These are phyloP conservation scores for Leptura quadrifasciata DNA, from an alignment of 2,888 invertebrate species.

Conservation along the genomic window DNA sequence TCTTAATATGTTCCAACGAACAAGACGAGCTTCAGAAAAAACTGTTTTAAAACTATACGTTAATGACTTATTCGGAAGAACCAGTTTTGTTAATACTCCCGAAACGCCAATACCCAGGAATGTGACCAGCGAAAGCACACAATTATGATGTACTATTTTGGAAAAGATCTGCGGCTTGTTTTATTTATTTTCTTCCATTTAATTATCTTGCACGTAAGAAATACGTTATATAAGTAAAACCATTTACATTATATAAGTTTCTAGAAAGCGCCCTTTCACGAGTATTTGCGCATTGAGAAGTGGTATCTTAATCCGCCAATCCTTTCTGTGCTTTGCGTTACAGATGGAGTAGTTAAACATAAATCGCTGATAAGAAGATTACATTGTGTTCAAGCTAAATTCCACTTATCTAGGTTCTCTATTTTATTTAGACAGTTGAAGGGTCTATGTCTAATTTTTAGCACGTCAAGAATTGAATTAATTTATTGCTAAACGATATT, in stretches of 20 bases:
- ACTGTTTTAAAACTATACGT: too few relatives aligned
- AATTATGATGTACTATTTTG: too few relatives aligned
- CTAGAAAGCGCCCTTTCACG: neutral
- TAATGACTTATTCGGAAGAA: too few relatives aligned
- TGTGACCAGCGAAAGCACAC: too few relatives aligned
- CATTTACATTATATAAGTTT: neutral
- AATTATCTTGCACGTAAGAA: too few relatives aligned
- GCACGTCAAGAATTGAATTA: neutral
- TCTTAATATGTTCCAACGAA: too few relatives aligned
- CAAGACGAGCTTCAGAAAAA: too few relatives aligned
- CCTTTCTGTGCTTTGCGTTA: neutral
- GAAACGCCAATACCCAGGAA: too few relatives aligned
- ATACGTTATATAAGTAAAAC: too few relatives aligned
- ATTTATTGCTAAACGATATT: neutral
- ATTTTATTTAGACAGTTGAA: neutral
- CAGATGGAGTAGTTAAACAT: constrained; percentile 3
- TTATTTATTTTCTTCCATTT: too few relatives aligned
- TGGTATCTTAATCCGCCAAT: neutral
- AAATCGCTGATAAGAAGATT: constrained; percentile 6
- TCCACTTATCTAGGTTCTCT: neutral
- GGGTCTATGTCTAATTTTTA: neutral
- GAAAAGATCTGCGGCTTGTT: too few relatives aligned
- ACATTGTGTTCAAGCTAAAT: neutral
- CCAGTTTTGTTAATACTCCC: too few relatives aligned
- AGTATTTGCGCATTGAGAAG: neutral